A percentile compares a stretch with the other conserved stretches of the same genome.
Evolutionary conservation across 2,888 invertebrate species (phyloP).

Genomic region (Drosophila borborema): DNA sequence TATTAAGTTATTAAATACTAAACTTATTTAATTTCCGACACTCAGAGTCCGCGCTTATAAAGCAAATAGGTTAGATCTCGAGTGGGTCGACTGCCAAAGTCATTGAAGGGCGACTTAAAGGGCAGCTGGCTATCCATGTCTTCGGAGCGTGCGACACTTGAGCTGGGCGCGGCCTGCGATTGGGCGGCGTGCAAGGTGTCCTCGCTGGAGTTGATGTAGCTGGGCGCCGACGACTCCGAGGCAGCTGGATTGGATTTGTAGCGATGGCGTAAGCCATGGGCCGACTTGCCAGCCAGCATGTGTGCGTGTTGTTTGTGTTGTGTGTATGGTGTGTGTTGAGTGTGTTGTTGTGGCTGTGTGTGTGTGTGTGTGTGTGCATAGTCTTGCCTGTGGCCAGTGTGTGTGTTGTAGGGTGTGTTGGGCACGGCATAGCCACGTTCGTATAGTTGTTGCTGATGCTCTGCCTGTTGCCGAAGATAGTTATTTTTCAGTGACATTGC

Average conservation of each 20-base stretch:
- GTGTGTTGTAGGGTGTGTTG: constrained; percentile 20
- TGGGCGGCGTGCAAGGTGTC: constrained; percentile 57
- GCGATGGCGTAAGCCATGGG: constrained; percentile 3
- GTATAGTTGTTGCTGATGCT: constrained; percentile 19
- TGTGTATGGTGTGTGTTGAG: constrained; percentile 1
- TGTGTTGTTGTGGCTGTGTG: constrained; percentile 16
- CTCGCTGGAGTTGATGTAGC: constrained; percentile 66
- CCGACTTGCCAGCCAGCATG: constrained; percentile 17
- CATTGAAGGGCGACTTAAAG: constrained; percentile 70
- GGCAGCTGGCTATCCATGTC: constrained; percentile 53
- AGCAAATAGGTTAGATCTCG: constrained; percentile 65
- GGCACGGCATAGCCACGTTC: constrained; percentile 12
- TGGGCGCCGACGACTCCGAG: constrained; percentile 2
- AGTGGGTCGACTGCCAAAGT: constrained; percentile 66
- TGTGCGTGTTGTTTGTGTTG: constrained; percentile 4
- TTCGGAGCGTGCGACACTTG: constrained; percentile 3
- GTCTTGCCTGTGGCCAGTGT: constrained; percentile 4
- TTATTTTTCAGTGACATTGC: constrained; percentile 44
- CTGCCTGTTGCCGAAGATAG: constrained; percentile 38
- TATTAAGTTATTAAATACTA: constrained; percentile 28
- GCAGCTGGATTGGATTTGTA: constrained; percentile 9
- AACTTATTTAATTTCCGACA: constrained; percentile 12
- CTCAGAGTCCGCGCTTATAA: constrained; percentile 64
- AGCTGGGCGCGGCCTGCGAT: constrained; percentile 36
- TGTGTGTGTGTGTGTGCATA: constrained; percentile 12